Evolutionary conservation across 2,888 invertebrate genomes (phyloP), one percentile per base, ranked within the genome.

Genomic region (Clanis bilineata): DNA sequence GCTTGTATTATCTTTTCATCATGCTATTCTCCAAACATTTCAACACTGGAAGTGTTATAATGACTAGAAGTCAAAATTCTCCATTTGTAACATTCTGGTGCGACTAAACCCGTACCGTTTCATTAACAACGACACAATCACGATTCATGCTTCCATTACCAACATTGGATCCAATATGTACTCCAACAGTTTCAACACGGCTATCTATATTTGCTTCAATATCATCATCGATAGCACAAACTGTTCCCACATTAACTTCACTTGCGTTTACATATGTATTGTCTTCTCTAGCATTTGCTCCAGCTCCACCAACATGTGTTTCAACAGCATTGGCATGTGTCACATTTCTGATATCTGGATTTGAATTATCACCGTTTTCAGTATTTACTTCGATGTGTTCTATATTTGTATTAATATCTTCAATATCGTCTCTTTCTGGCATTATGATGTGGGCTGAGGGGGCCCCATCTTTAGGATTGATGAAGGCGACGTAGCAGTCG

Each of bases 401-500:
- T 1, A 10, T 54, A 54, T 15, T 54, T 54, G 32, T 32, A 3
- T 28, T 18, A 18, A 0, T 10, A 1, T 6, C 55, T 38, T n/a
- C 55, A 18, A 5, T 28, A 51, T 32, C 51, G 4, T n/a, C 28
- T 51, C 12, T 23, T 4, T 28, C 32, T n/a, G 18, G 18, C 32
- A 32, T 23, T 18, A 38, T 43, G 3, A 43, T 57, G 10, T 22
- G 32, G 5, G 38, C 38, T 23, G 51, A 28, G 0, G 51, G 51
- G 7, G 32, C 10, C 0, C 75, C 79, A 38, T 77, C 71, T 59
- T 82, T 83, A 0, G 76, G 74, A 55, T 77, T 74, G 9, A 74
- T 63, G 69, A 78, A 80, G 2, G 80, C 63, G 0, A 82, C 80
- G 68, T 78, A 78, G 64, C 85, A 85, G 7, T 81, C 84, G 4